Evolutionary conservation across 2,888 invertebrate genomes (phyloP).

Genomic region (Zelleria hepariella): DNA sequence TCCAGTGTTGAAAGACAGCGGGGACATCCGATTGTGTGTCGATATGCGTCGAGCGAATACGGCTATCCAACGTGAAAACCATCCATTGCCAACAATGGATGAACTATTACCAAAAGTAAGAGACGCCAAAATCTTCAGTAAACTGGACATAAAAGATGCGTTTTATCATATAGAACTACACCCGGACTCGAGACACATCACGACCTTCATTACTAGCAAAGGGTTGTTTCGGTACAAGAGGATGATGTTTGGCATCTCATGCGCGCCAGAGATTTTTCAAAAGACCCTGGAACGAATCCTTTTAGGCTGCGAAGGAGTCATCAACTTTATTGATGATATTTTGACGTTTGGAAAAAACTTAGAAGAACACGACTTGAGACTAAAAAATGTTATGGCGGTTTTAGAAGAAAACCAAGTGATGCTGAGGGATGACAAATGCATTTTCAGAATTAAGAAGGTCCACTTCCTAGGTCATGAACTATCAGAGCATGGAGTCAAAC

Average conservation of each 20-base stretch:
- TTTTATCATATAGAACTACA: slow-evolving; percentile 26
- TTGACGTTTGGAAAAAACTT: slow-evolving; percentile 2
- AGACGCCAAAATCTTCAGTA: slow-evolving; percentile 11
- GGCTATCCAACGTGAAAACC: slow-evolving; percentile 20
- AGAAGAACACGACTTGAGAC: slow-evolving; percentile 5
- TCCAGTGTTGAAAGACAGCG: slow-evolving; percentile 19
- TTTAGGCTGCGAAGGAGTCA: slow-evolving; percentile 9
- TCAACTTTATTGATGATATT: slow-evolving; percentile 14
- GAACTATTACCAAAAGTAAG: slow-evolving; percentile 18
- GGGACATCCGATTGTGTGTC: slow-evolving; percentile 13
- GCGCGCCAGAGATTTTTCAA: slow-evolving; percentile 21
- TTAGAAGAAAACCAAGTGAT: slow-evolving; percentile 1
- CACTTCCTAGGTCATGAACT: slow-evolving; percentile 9
- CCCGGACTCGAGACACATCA: slow-evolving; percentile 25
- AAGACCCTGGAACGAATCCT: slow-evolving; percentile 18
- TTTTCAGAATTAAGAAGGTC: background rate
- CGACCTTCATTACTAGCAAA: slow-evolving; percentile 32
- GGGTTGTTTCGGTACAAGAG: slow-evolving; percentile 31
- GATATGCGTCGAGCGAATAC: slow-evolving; percentile 26
- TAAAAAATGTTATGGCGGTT: slow-evolving; percentile 2
- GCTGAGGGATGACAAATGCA: slow-evolving; percentile 2
- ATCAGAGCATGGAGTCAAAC: slow-evolving; percentile 4
- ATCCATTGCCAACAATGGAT: slow-evolving; percentile 23
- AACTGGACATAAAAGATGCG: slow-evolving; percentile 12
- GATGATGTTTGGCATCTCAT: slow-evolving; percentile 33